Evolutionary conservation across 2,113 vertebrate genomes (phyloP).

Genomic region (Choloepus hoffmanni): DNA sequence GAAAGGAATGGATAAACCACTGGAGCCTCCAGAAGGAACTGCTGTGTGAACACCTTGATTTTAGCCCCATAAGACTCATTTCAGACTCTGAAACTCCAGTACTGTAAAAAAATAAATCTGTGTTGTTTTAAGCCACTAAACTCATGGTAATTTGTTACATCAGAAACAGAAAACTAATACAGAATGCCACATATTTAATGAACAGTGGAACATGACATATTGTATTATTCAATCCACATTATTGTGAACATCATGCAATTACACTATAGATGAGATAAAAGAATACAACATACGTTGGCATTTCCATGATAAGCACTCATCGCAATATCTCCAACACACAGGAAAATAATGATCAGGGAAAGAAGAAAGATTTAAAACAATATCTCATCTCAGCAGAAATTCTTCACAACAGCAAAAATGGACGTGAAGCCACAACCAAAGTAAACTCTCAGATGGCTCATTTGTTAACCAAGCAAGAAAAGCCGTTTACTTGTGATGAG

Average conservation of each 20-base stretch:
- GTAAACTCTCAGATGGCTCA: background rate
- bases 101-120: background rate
- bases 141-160: background rate
- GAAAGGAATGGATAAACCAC: background rate
- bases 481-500: background rate
- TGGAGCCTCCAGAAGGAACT: background rate
- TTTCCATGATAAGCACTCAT: background rate
- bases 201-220: conserved; percentile 1
- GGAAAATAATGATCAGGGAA: background rate
- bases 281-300: background rate
- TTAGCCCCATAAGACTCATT: background rate
- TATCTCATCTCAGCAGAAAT: background rate
- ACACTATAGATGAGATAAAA: no score
- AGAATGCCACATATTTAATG: background rate
- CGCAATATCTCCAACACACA: background rate
- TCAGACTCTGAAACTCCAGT: background rate
- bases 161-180: background rate
- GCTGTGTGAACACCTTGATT: background rate
- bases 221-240: background rate
- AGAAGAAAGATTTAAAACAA: background rate
- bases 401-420: background rate
- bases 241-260: no score
- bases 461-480: background rate
- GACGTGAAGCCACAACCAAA: background rate
- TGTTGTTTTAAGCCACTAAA: no score